Evolutionary conservation across 1,140 invertebrate genomes (phyloP), one percentile per base, ranked within the genome.

Genomic region (Cydia pomonella): DNA sequence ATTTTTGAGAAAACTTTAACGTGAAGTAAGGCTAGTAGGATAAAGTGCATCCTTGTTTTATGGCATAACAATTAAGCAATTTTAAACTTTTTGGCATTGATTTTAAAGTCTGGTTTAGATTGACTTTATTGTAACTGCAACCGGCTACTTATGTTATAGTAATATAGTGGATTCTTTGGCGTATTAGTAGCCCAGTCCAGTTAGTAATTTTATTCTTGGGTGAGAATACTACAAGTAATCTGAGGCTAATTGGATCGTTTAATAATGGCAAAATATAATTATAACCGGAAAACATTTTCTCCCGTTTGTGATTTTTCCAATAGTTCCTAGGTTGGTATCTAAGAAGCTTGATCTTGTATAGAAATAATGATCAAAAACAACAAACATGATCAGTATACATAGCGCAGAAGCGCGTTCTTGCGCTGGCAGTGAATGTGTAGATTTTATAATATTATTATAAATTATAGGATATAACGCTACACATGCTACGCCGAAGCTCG

Each of bases 31-130:
- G 21, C 9, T 23, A 12, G 7, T n/a, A 18, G n/a, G 9, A 50
- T 50, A 6, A 12, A 59, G 7, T 23, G 7, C 50, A 13, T 18
- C 53, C 21, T 59, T 59, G 21, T 23, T n/a, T 0, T 21, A 10
- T n/a, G 18, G 12, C 18, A 23, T 0, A 23, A 23, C 53, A 3
- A 23, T 23, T 10, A 23, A 0, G 21, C 10, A 12, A 59, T 59
- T 59, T 59, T 21, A 59, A 59, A 73, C 75, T 76, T 47, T 12
- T 64, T 79, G 79, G 77, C 79, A 79, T 80, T 77, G 41, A 72
- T 62, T 62, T 79, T 80, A 77, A 78, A 79, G 75, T 76, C 75
- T 63, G 63, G 63, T 59, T 23, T 59, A 41, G 72, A 73, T 73
- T 72, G 25, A 63, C 21, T 44, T 0, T 13, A 44, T 44, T 38